Evolutionary conservation across 2,113 vertebrate genomes (phyloP).

Genomic region (Hippocampus guttulatus): DNA sequence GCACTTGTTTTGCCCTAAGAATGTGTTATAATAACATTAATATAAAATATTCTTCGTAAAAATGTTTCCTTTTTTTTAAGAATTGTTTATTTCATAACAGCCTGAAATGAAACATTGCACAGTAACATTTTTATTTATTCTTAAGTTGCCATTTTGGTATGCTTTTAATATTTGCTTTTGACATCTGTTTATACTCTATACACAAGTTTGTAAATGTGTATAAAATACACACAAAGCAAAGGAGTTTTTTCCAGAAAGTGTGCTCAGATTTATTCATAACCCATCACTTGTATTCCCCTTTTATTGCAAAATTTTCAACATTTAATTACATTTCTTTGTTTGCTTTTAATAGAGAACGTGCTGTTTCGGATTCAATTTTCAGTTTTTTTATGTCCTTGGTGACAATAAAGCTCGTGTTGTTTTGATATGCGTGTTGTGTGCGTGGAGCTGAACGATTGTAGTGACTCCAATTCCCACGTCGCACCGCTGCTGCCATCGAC

Average conservation of each 20-base stretch:
- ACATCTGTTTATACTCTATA: conserved; percentile 62
- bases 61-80: conserved; percentile 42
- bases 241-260: conserved; percentile 33
- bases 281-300: conserved; percentile 53
- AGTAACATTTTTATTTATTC: conserved; percentile 75
- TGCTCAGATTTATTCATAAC: conserved; percentile 60
- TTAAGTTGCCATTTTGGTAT: conserved; percentile 67
- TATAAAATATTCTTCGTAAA: conserved; percentile 60
- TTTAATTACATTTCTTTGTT: conserved; percentile 61
- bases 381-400: conserved; percentile 71
- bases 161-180: conserved; percentile 72
- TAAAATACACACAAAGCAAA: conserved; percentile 51
- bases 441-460: too few relatives aligned
- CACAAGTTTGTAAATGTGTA: conserved; percentile 38
- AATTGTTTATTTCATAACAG: conserved; percentile 66
- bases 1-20: conserved; percentile 67
- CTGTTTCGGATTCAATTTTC: conserved; percentile 52
- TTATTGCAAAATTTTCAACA: conserved; percentile 53
- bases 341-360: conserved; percentile 62
- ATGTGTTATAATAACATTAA: conserved; percentile 71
- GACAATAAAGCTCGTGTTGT: conserved; percentile 75
- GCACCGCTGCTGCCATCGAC: conserved; percentile 25
- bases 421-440: conserved; percentile 51
- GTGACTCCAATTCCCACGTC: conserved; percentile 58
- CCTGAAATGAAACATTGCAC: conserved; percentile 68